Base-by-base conservation (phyloP, 2,888 invertebrate genomes). In the Ectemnius continuus region DNA sequence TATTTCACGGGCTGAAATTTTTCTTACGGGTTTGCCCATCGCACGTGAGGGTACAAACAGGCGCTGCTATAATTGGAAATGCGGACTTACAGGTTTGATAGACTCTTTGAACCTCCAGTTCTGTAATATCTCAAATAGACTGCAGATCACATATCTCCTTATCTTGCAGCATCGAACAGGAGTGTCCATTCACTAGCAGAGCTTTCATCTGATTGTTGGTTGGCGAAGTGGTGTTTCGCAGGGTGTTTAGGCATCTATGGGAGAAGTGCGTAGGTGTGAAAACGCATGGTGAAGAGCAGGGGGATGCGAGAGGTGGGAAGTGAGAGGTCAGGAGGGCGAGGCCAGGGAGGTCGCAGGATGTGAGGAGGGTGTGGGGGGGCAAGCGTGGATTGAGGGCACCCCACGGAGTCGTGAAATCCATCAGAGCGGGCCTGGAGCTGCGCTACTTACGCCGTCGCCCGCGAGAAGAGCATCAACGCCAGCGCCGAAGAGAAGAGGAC, bases 331-430 rank as follows among this genome's bases (percentile, higher is more conserved):
- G 74, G 36, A 73, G 66, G 67, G 60, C 47, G 79, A 75, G 79
- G 79, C 78, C 75, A 79, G 82, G 76, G 62, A 36, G 36, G 36
- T 36, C 36, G 36, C 36, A 36, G 36, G 36, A 36, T 36, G 8
- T 36, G 82, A 80, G 79, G 83, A 83, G 76, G 82, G 78, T 81
- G 83, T 83, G 16, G 5, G 87, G 28, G 28, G 36, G 83, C 83
- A 52, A 14, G 87, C 73, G 85, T 87, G 88, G 85, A 88, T 88
- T 86, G 88, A 88, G 85, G 86, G 86, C 84, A 88, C 88, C 88
- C 88, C 62, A 82, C 82, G 88, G 88, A 84, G 87, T 88, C 88
- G 85, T 89, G 88, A 89, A 89, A 89, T 89, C 88, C 88, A 88
- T 88, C 88, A 88, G 88, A 84, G 85, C 82, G 82, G 83, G 84